phyloP scores from a whole-genome alignment of 64 coral and sea anemone genomes.

The Montipora capricornis region DNA sequence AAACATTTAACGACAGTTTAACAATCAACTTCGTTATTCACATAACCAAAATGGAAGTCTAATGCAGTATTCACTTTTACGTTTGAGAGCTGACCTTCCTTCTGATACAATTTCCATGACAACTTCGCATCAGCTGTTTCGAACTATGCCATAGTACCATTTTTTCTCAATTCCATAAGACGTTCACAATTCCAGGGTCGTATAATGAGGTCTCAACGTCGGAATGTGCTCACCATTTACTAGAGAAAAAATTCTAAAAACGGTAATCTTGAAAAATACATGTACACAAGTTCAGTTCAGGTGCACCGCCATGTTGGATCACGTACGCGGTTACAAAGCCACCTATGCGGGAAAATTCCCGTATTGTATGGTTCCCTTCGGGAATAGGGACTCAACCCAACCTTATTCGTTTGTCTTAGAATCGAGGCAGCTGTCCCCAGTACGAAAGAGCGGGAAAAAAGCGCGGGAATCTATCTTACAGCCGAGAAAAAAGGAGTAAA shows the following conservation, averaged over 20 bases:
- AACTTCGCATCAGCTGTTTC: background rate
- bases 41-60: too few species aligned
- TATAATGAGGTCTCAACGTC: background rate
- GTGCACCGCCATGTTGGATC: slow-evolving; percentile 19
- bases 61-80: too few species aligned
- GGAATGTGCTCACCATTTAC: too few species aligned
- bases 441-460: too few species aligned
- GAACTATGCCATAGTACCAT: background rate
- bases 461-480: too few species aligned
- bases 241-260: background rate
- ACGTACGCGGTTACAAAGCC: slow-evolving; percentile 2
- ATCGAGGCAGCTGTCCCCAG: too few species aligned
- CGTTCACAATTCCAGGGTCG: background rate
- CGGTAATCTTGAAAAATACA: background rate
- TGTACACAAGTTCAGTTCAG: background rate
- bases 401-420: too few species aligned
- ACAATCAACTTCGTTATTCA: too few species aligned
- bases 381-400: too few species aligned
- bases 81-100: slow-evolving; percentile 56
- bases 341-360: background rate
- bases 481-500: too few species aligned
- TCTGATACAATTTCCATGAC: slow-evolving; percentile 82
- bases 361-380: too few species aligned
- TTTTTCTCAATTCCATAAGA: background rate
- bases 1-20: too few species aligned